Conservation (phyloP, 2,113 vertebrate genomes). For the Lamprotornis superbus region DNA sequence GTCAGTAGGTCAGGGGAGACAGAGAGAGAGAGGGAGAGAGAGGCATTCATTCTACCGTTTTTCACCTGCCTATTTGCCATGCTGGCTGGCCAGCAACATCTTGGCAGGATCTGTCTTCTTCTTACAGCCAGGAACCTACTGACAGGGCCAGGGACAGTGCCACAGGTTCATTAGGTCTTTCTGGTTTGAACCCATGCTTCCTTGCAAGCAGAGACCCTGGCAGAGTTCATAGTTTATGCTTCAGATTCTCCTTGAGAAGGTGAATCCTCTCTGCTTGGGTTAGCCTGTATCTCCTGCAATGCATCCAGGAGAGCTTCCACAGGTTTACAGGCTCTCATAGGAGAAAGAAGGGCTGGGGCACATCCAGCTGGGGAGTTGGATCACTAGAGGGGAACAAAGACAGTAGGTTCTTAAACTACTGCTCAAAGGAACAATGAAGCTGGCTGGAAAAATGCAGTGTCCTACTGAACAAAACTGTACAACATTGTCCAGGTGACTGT, state of each 20-base stretch:
- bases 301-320: not conserved
- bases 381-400: not conserved
- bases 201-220: not conserved
- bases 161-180: not conserved
- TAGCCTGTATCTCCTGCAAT: not conserved
- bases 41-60: not conserved
- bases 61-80: not conserved
- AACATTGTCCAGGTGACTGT: not conserved
- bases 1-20: not conserved
- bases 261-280: not conserved
- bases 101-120: not conserved
- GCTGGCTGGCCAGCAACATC: not conserved
- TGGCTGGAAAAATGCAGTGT: not conserved
- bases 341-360: not conserved
- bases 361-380: not conserved
- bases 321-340: not conserved
- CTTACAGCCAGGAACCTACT: not conserved
- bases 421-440: not conserved
- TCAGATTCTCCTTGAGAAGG: not conserved
- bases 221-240: not conserved
- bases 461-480: not conserved
- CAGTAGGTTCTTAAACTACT: not conserved
- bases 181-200: not conserved
- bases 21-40: too few species aligned
- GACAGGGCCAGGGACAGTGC: not conserved